Percentiles rank a stretch among this genome's conserved stretches.
Evolutionary conservation across 1,140 invertebrate genomes (phyloP).

Genomic region (Daktulosphaira vitifoliae): DNA sequence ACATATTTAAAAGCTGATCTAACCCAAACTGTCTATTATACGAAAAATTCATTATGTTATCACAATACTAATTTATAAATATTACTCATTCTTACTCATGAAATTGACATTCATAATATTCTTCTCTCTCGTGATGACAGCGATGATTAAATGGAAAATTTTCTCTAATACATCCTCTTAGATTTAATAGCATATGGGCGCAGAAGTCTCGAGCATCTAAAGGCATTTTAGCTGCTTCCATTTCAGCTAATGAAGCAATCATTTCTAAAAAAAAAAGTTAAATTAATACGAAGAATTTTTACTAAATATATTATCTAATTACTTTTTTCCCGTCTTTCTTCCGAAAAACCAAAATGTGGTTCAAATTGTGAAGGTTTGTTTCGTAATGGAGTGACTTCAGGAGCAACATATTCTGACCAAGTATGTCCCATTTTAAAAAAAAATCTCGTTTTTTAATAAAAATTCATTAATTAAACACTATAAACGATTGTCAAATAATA

Average conservation of each 20-base stretch:
- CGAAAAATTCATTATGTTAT: too few species aligned
- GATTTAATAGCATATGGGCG: constrained; percentile 16
- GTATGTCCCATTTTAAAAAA: constrained; percentile 7
- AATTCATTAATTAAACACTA: too few species aligned
- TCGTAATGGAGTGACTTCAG: constrained; percentile 4
- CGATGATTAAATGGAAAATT: constrained; percentile 3
- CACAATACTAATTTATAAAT: too few species aligned
- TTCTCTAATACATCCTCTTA: constrained; percentile 25
- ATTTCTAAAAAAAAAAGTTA: constrained; percentile 1
- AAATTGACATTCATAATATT: constrained; percentile 28
- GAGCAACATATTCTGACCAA: constrained; percentile 15
- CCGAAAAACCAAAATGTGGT: constrained; percentile 18
- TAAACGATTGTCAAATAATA: too few species aligned
- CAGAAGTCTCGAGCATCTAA: constrained; percentile 22
- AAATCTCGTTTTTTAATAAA: too few species aligned
- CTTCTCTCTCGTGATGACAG: constrained; percentile 23
- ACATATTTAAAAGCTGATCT: too few species aligned
- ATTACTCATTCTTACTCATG: constrained; percentile 32
- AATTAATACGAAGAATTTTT: too few species aligned
- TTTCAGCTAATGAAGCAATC: constrained; percentile 16
- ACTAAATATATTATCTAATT: background rate
- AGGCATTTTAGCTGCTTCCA: constrained; percentile 20
- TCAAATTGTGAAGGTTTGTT: constrained; percentile 22
- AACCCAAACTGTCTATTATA: too few species aligned
- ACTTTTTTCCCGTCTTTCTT: constrained; percentile 25